Percentiles rank a stretch among this genome's conserved stretches.
Evolutionary conservation across 2,797 vertebrate species (phyloP).

Genomic region (Sandelia bainsii): DNA sequence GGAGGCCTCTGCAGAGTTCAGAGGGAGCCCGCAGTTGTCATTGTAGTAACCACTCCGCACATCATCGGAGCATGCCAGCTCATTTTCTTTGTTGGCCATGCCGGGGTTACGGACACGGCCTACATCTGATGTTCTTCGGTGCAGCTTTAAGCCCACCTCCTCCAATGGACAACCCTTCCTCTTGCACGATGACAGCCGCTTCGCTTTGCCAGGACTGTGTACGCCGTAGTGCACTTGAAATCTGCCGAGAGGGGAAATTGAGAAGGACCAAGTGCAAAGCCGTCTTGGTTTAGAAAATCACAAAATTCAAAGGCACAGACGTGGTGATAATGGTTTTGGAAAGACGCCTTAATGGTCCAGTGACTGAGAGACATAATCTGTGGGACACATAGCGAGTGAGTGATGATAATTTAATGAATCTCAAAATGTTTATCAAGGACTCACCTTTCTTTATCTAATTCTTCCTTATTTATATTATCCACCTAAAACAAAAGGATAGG

Average conservation of each 20-base stretch:
- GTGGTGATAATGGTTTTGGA: constrained; percentile 53
- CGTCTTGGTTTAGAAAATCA: not conserved
- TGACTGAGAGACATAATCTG: constrained; percentile 60
- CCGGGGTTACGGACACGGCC: constrained; percentile 90
- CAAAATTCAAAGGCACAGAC: constrained; percentile 21
- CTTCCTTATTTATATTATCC: constrained; percentile 86
- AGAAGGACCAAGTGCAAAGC: constrained; percentile 3
- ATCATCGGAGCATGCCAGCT: constrained; percentile 91
- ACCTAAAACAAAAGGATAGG: constrained; percentile 87
- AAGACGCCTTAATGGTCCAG: constrained; percentile 59
- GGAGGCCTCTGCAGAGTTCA: constrained; percentile 86
- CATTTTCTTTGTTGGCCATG: constrained; percentile 99
- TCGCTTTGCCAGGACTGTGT: constrained; percentile 84
- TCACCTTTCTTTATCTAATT: constrained; percentile 87
- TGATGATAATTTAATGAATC: constrained; percentile 53
- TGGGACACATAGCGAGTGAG: constrained; percentile 48
- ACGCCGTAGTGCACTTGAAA: constrained; percentile 87
- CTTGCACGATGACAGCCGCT: constrained; percentile 86
- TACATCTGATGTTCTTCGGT: constrained; percentile 85
- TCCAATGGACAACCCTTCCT: constrained; percentile 86
- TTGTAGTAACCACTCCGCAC: constrained; percentile 75
- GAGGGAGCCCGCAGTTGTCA: constrained; percentile 77
- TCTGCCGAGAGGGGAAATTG: constrained; percentile 75
- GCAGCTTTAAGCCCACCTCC: constrained; percentile 86
- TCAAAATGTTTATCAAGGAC: constrained; percentile 71